These are phyloP conservation scores for Hepsetus odoe DNA, from an alignment of 2,113 vertebrate species.

Conservation along the genomic window DNA sequence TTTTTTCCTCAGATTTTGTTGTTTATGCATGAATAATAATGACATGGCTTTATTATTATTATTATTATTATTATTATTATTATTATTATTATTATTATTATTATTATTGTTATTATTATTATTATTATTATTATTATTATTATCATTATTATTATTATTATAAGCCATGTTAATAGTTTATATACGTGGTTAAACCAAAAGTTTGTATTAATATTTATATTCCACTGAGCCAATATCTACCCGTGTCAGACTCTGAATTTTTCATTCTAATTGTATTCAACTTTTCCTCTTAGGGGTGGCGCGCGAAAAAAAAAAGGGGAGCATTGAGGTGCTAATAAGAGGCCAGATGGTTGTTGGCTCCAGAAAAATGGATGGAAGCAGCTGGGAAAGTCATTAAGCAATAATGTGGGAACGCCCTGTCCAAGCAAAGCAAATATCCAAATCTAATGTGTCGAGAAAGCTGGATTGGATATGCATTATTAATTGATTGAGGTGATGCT, in stretches of 20 bases:
- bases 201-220: not conserved
- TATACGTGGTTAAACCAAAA: no score
- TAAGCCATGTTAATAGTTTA: not conserved
- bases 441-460: constrained; percentile 74
- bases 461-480: constrained; percentile 83
- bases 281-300: constrained; percentile 72
- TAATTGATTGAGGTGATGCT: constrained; percentile 71
- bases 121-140: not conserved
- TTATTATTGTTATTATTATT: constrained; percentile 15
- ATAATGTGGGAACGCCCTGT: constrained; percentile 87
- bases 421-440: constrained; percentile 84
- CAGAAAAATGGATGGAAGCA: constrained; percentile 86
- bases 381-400: constrained; percentile 86
- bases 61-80: constrained; percentile 8
- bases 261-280: constrained; percentile 71
- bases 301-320: constrained; percentile 69
- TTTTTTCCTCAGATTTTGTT: constrained; percentile 46
- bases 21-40: not conserved
- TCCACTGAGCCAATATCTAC: constrained; percentile 51
- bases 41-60: not conserved
- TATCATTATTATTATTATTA: constrained; percentile 9
- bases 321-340: constrained; percentile 88
- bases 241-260: not conserved
- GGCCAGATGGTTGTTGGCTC: constrained; percentile 88
- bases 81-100: not conserved